Base-by-base conservation (phyloP, 2,113 vertebrate species). In the Cairina moschata region DNA sequence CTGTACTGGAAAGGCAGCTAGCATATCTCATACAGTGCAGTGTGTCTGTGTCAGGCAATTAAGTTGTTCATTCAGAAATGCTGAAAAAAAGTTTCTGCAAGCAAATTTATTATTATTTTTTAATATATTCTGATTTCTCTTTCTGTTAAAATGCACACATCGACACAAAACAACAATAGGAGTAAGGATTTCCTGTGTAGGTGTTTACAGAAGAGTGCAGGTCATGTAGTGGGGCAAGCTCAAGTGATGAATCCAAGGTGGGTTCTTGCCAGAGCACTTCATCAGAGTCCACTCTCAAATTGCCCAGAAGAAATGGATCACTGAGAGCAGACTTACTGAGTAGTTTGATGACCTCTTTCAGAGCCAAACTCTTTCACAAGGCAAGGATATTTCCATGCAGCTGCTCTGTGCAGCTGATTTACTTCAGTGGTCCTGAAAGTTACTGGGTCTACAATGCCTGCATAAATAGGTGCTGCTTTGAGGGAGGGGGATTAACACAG, bases 391-490 rank as follows among this genome's bases (percentile, higher is more conserved):
- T 80, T 91, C 60, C 84, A 7, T 69, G 52, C 20, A 38, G 29
- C 16, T 69, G 31, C 11, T 80, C 28, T 68, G 68, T 18, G 62
- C 25, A 65, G 21, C 17, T 3, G 2, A 56, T 42, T 17, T 28
- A 66, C 5, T 18, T 11, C 52, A 50, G 40, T 10, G n/a, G 11
- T 62, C 77, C 66, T 69, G 26, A 23, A 77, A 13, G 59, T 62
- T 26, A 13, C 8, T 25, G 15, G 5, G 9, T 46, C 21, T 67
- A 16, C 8, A 36, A 16, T 1, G 0, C 6, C 23, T 0, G 0
- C 8, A 16, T 3, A 21, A 28, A 26, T 22, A 38, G 6, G 13
- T 48, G 7, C 28, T 0, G 0, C 4, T 14, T 31, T 60, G 38
- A 42, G 38, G n/a, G 44, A n/a, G 10, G 28, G 21, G 40, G 46